phyloP scores from a whole-genome alignment of 2,797 vertebrate genomes.

The Hippoglossus hippoglossus region DNA sequence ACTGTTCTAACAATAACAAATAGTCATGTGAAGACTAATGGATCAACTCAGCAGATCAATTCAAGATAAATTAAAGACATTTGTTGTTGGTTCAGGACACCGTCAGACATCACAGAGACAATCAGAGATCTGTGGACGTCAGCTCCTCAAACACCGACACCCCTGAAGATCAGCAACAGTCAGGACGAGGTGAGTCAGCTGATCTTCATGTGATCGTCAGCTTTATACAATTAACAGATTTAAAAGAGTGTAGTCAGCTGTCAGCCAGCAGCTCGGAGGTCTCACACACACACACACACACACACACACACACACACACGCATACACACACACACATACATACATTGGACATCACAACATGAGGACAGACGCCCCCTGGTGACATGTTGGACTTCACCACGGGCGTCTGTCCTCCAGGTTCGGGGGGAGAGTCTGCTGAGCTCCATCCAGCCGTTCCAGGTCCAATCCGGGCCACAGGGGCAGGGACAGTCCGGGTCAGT shows the following conservation, averaged over 20 bases:
- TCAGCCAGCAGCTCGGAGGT: constrained; percentile 53
- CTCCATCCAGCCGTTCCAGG: constrained; percentile 72
- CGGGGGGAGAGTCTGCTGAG: constrained; percentile 74
- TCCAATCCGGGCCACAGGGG: constrained; percentile 40
- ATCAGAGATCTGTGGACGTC: background rate
- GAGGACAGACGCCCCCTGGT: too few species aligned
- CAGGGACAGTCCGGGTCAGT: constrained; percentile 58
- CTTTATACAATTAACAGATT: too few species aligned
- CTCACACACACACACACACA: too few species aligned
- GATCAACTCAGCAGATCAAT: too few species aligned
- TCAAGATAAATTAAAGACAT: too few species aligned
- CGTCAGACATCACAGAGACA: constrained; percentile 1
- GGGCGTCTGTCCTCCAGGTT: constrained; percentile 44
- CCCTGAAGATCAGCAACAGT: constrained; percentile 30
- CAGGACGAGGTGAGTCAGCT: constrained; percentile 43
- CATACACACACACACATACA: too few species aligned
- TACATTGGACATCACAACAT: too few species aligned
- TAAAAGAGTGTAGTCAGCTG: background rate
- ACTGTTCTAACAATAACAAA: too few species aligned
- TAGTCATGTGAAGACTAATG: too few species aligned
- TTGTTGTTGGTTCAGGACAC: constrained; percentile 37
- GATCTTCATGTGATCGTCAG: too few species aligned
- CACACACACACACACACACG: too few species aligned
- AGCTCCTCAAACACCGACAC: constrained; percentile 47
- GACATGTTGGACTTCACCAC: too few species aligned